Evolutionary conservation across 2,113 vertebrate species (phyloP), one percentile per base, ranked within the genome.

Genomic region (Tringa solitaria): DNA sequence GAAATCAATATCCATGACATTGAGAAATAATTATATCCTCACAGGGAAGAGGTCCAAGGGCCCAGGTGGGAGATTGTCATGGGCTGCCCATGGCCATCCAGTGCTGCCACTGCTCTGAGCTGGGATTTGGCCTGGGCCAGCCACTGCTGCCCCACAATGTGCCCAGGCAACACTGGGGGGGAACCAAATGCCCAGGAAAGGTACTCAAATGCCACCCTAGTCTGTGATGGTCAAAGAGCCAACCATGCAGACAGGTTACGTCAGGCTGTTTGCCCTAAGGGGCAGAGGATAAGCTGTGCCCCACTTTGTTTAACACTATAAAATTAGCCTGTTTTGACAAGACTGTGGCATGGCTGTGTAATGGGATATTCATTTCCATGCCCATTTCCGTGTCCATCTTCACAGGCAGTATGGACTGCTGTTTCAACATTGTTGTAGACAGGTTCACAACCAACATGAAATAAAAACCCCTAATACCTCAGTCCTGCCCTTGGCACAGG

Each of bases 201-300:
- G 8, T 33, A 17, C 35, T 70, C 20, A 12, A 27, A 60, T 11
- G 10, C 27, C 32, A n/a, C 10, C 0, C 1, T 39, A 7, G 69
- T 81, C 61, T 89, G 45, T 0, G 0, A 14, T 1, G 6, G 20
- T 60, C 53, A 50, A 59, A n/a, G 56, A 24, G 9, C 26, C 65
- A 81, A 5, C 32, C 18, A 27, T 10, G 24, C 17, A 82, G n/a
- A 79, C 14, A 56, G 33, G 48, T 79, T 56, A 21, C 0, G 0
- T 76, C 33, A 77, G 35, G 7, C 16, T 68, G 13, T 68, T 87
- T 85, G 28, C 12, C 33, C 16, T 54, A 54, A 68, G n/a, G 16
- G 63, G 13, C n/a, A 67, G 37, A 94, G 18, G 56, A 17, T 21
- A 68, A 63, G 5, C 28, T 59, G 16, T 51, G 22, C 5, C 23